Evolutionary conservation across 2,113 vertebrate genomes (phyloP).

Genomic region (Ptychochromis oligacanthus): DNA sequence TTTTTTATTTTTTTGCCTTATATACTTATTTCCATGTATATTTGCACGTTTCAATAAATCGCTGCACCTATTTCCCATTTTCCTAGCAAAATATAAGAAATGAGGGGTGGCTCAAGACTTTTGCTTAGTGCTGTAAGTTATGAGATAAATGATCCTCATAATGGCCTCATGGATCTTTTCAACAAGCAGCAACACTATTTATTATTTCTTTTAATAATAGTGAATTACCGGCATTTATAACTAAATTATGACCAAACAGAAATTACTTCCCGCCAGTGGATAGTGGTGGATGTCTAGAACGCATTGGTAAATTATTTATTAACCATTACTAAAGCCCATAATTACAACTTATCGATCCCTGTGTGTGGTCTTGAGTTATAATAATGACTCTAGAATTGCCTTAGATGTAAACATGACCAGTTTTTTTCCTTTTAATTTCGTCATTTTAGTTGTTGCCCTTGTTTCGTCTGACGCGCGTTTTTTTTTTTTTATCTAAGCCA

Average conservation of each 20-base stretch:
- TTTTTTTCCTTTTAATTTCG: background rate
- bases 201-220: background rate
- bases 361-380: conserved; percentile 1
- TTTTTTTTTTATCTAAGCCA: background rate
- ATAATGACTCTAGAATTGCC: background rate
- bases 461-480: background rate
- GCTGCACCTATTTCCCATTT: background rate
- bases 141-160: background rate
- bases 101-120: background rate
- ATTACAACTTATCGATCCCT: background rate
- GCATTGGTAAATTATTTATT: background rate
- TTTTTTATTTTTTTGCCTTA: no score
- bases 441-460: no score
- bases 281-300: background rate
- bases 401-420: background rate
- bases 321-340: background rate
- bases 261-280: background rate
- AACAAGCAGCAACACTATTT: background rate
- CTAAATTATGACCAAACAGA: background rate
- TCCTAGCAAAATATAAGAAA: background rate
- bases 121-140: background rate
- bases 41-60: background rate
- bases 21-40: background rate
- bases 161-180: background rate
- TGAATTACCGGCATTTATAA: background rate